phyloP scores from a whole-genome alignment of 2,888 invertebrate genomes.

The Seira ritae region DNA sequence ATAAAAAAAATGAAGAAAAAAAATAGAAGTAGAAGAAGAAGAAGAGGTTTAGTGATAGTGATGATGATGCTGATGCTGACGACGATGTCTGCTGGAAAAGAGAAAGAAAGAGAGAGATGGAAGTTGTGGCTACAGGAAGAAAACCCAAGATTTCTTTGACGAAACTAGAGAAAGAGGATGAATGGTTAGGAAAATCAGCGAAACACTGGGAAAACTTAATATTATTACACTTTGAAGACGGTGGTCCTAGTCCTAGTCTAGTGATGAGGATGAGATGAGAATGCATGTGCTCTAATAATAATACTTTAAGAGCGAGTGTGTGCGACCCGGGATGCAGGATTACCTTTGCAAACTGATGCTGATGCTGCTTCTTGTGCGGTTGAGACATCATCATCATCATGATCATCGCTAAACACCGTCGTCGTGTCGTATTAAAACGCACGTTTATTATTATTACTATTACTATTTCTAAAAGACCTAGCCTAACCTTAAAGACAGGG shows the following conservation, averaged over 20 bases:
- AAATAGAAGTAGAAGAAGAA: conserved; percentile 60
- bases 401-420: too few species aligned
- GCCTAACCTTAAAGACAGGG: background rate
- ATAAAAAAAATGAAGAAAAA: conserved; percentile 33
- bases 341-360: background rate
- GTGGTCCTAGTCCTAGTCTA: background rate
- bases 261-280: background rate
- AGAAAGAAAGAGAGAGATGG: conserved; percentile 73
- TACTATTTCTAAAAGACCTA: background rate
- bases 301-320: background rate
- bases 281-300: conserved; percentile 1
- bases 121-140: conserved; percentile 64
- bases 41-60: conserved; percentile 36
- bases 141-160: conserved; percentile 19
- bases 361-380: background rate
- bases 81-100: conserved; percentile 78
- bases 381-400: conserved; percentile 6
- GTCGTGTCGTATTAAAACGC: conserved; percentile 5
- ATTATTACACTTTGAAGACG: conserved; percentile 17
- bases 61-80: conserved; percentile 73
- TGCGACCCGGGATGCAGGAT: background rate
- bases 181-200: conserved; percentile 36
- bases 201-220: conserved; percentile 20
- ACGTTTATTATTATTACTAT: background rate
- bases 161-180: conserved; percentile 23